Evolutionary conservation across 2,797 vertebrate species (phyloP), one percentile per base, ranked within the genome.

Genomic region (Arnoldichthys spilopterus): DNA sequence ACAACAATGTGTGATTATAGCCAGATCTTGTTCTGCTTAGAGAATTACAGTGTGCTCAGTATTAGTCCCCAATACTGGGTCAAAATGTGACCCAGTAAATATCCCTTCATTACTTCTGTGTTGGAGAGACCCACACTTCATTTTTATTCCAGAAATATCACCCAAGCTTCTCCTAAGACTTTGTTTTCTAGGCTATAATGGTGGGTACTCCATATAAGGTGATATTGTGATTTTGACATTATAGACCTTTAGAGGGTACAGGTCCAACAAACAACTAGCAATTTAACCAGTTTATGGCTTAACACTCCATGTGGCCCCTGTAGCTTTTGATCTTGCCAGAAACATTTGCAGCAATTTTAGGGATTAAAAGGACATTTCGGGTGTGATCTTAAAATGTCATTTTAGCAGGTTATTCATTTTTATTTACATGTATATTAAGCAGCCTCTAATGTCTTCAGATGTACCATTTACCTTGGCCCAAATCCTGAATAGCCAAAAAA

Each of bases 381-480:
- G 53, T 64, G 68, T 73, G 72, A n/a, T 43, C 53, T 66, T 59
- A 64, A 56, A 49, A 32, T 26, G 54, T 62, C n/a, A 64, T 40
- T 43, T 4, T 9, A 62, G 47, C 2, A 24, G 34, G 53, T 53
- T 73, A 49, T 37, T 45, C 51, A 53, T 58, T 66, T 74, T 58
- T 85, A 79, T 77, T 61, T 70, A 24, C 6, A 26, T 18, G 22
- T 66, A n/a, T 20, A 49, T 40, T 67, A 12, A 62, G 47, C 15
- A 28, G 28, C 37, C 30, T 45, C 30, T 22, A 66, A 4, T 61
- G 18, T 53, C 58, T 62, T 53, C 13, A 45, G 58, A 78, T 87
- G 64, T 77, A 82, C 66, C 59, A 58, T 82, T 83, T 80, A 81
- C 75, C 53, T 76, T 58, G 53, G 70, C 63, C 51, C 32, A 54